phyloP scores from a whole-genome alignment of 2,888 invertebrate species.

The Drosophila leonis region DNA sequence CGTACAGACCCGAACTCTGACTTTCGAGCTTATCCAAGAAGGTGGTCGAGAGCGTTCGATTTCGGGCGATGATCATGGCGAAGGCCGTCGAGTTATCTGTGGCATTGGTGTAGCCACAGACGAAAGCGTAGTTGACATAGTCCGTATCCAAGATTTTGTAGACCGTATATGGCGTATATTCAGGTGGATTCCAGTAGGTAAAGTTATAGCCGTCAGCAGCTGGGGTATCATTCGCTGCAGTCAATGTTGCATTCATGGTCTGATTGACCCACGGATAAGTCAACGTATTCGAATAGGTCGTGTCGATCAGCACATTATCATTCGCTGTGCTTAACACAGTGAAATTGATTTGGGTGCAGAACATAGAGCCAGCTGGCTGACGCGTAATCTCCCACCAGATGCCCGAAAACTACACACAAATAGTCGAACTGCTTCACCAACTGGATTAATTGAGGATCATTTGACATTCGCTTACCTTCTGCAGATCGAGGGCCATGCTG shows the following conservation, averaged over 20 bases:
- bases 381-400: conserved; percentile 75
- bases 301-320: conserved; percentile 48
- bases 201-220: conserved; percentile 59
- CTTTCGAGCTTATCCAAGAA: conserved; percentile 47
- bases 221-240: conserved; percentile 10
- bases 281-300: conserved; percentile 63
- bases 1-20: conserved; percentile 28
- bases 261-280: conserved; percentile 67
- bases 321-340: conserved; percentile 26
- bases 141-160: conserved; percentile 73
- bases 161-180: conserved; percentile 44
- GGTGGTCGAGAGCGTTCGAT: conserved; percentile 39
- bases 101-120: conserved; percentile 78
- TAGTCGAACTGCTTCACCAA: background rate
- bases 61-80: conserved; percentile 65
- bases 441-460: no score
- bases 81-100: conserved; percentile 57
- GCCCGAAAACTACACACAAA: conserved; percentile 55
- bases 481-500: conserved; percentile 50
- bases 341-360: conserved; percentile 64
- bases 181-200: conserved; percentile 62
- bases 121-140: conserved; percentile 64
- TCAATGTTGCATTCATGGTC: conserved; percentile 58
- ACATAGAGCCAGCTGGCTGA: conserved; percentile 52
- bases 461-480: conserved; percentile 30